phyloP scores from a whole-genome alignment of 2,888 invertebrate species.

The Acleris literana region DNA sequence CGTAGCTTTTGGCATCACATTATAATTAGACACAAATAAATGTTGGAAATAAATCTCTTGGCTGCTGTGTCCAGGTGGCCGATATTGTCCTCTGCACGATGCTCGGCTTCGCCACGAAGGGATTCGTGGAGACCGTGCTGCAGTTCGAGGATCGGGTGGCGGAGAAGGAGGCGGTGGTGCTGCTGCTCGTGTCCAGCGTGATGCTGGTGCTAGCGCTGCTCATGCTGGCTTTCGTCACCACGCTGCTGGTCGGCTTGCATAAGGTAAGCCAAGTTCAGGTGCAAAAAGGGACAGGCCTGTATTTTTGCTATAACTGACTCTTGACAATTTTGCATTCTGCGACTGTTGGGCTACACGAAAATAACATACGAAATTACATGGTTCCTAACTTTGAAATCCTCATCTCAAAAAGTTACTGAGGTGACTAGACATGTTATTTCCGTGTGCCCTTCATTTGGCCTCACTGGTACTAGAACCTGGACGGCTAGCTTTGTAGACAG shows the following conservation, averaged over 20 bases:
- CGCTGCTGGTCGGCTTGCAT: conserved; percentile 44
- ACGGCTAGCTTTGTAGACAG: too few species aligned
- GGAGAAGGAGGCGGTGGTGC: neutral
- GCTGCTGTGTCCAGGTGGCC: conserved; percentile 1
- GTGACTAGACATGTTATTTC: too few species aligned
- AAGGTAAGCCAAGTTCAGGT: conserved; percentile 38
- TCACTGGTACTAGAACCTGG: too few species aligned
- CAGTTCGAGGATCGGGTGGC: conserved; percentile 4
- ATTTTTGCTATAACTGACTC: neutral
- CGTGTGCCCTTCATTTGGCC: too few species aligned
- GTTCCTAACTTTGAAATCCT: too few species aligned
- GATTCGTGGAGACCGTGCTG: neutral
- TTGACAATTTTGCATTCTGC: too few species aligned
- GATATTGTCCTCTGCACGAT: conserved; percentile 5
- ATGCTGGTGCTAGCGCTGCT: conserved; percentile 34
- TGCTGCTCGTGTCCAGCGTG: conserved; percentile 36
- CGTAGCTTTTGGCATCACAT: too few species aligned
- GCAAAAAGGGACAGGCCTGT: conserved; percentile 23
- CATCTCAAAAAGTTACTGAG: too few species aligned
- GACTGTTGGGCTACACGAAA: too few species aligned
- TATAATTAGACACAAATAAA: too few species aligned
- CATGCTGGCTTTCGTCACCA: conserved; percentile 35
- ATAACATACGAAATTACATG: too few species aligned
- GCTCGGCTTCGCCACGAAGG: neutral
- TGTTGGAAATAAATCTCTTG: too few species aligned